Base-by-base conservation (phyloP, 1,140 invertebrate genomes). In the Macrotrachela quadricornifera region DNA sequence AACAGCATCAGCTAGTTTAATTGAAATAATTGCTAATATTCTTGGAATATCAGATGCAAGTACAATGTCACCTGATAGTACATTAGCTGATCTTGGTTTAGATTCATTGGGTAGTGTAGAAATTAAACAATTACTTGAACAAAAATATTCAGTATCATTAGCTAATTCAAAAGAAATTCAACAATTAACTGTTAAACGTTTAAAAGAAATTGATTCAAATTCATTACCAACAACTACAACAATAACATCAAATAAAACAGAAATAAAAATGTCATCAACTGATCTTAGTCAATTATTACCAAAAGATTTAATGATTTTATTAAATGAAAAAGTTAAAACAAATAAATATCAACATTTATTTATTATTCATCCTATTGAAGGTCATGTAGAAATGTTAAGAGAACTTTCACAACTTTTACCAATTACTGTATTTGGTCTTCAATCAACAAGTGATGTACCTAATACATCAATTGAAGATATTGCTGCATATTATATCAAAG, bases 41-140 rank as follows among this genome's bases (percentile, higher is more conserved):
- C 54, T 73, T 16, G 71, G 71, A 64, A 72, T 91, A 49, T 86
- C 92, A 61, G 83, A 94, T 61, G 63, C 78, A 0, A 79, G 76
- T 51, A 79, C 78, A 46, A 72, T 92, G 4, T 79, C 81, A 48
- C 69, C 76, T 37, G 75, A 76, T 9, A 75, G 79, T 0, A 82
- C 78, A 17, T 70, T 97, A 9, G 82, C 82, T 13, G 90, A 96
- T 65, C 74, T 96, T 10, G 90, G 91, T 46, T 85, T 96, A 78
- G 91, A 96, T 63, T 94, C 87, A 0, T 71, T 97, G 39, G 95
- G 96, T 90, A 86, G 85, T 51, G 85, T 91, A 0, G 91, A 96
- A 73, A 87, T 96, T 56, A 94, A 94, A 70, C 88, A 95, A 66
- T 86, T 82, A 0, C 69, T 96, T 10, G 88, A 96, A 66, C 76